Conservation (phyloP, 1,140 invertebrate species). For the Antheraea pernyi region DNA sequence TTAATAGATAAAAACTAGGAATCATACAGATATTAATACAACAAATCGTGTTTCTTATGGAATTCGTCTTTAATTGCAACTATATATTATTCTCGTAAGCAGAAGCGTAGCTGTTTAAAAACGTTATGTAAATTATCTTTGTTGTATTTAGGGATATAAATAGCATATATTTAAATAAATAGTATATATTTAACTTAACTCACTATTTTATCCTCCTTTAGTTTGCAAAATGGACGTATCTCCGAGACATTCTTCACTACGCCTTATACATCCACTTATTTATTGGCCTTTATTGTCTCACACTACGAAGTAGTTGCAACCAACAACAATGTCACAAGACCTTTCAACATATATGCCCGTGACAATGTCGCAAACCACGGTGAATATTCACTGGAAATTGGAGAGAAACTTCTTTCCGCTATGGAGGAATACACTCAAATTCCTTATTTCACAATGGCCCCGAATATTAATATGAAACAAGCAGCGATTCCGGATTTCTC, state of each 20-base stretch:
- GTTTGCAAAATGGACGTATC: constrained; percentile 35
- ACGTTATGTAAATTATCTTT: too few relatives aligned
- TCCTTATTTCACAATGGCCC: constrained; percentile 74
- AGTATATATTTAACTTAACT: neutral
- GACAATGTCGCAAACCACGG: constrained; percentile 82
- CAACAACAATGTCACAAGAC: constrained; percentile 50
- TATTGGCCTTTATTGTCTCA: constrained; percentile 91
- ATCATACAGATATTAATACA: too few relatives aligned
- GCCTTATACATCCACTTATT: constrained; percentile 91
- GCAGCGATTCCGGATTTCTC: constrained; percentile 87
- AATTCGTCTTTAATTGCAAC: too few relatives aligned
- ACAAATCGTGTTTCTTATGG: too few relatives aligned
- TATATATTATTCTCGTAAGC: too few relatives aligned
- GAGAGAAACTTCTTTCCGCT: constrained; percentile 65
- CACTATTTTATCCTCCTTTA: constrained; percentile 12
- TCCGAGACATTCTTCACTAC: constrained; percentile 75
- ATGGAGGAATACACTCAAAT: constrained; percentile 75
- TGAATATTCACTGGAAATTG: constrained; percentile 79
- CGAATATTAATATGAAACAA: constrained; percentile 81
- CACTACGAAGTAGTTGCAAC: constrained; percentile 81
- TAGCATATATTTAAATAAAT: too few relatives aligned
- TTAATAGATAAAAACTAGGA: too few relatives aligned
- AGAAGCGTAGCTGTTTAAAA: too few relatives aligned
- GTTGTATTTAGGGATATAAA: too few relatives aligned
- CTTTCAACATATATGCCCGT: constrained; percentile 85